Evolutionary conservation across 2,888 invertebrate species (phyloP), one percentile per base, ranked within the genome.

Genomic region (Apotomis capreana): DNA sequence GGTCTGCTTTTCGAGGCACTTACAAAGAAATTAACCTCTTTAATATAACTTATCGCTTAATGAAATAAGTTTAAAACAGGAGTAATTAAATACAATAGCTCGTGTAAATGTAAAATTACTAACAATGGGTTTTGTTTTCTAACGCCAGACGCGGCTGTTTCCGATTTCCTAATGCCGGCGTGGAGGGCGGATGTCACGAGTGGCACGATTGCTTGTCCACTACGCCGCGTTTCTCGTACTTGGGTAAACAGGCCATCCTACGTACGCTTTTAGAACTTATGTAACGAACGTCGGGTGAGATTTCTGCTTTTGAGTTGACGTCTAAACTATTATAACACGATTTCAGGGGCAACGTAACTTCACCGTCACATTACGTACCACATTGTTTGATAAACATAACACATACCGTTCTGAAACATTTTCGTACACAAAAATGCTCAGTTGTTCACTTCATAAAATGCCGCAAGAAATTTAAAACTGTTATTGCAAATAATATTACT

Each of bases 111-210:
- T 55, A 13, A 46, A 59, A 68, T 74, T 70, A 40, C 10, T 68
- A 72, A 77, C 77, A 76, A 77, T 76, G 69, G 60, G 63, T 73
- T 8, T 49, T 49, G 74, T 78, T 78, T 77, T 74, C 76, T 75
- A 78, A 76, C 71, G 74, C 73, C 74, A 64, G 69, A 73, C 64
- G 68, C 68, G 68, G 75, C 75, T 74, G 78, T 77, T 81, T 80
- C 78, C 82, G 80, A 81, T 83, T 83, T 81, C 82, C 79, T 79
- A 78, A 83, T 78, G 74, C 76, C 75, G 73, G 70, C 59, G 76
- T n/a, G 67, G 62, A 72, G 73, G 70, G 76, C 83, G 86, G 85
- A 86, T 79, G 82, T 84, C 84, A 83, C 82, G 81, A 79, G 78
- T 79, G 73, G 65, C 69, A n/a, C 78, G 74, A 85, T 85, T 87